phyloP scores from a whole-genome alignment of 1,140 invertebrate species.

The Bemisia tabaci region DNA sequence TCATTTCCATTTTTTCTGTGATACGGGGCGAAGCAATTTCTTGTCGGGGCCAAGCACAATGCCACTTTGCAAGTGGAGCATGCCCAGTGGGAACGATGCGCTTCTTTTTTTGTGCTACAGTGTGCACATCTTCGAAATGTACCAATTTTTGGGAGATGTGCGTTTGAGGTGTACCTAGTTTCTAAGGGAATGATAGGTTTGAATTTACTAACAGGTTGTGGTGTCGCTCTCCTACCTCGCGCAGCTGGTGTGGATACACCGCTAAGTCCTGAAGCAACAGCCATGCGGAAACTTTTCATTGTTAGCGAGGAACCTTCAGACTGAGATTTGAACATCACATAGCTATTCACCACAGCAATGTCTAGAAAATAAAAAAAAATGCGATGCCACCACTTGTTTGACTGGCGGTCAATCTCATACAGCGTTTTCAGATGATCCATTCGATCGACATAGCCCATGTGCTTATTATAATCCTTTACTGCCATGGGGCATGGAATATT shows the following conservation, averaged over 20 bases:
- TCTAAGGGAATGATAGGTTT: slow-evolving; percentile 2
- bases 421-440: slow-evolving; percentile 19
- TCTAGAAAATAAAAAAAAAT: slow-evolving; percentile 25
- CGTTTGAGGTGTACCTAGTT: background rate
- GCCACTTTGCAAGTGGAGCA: slow-evolving; percentile 5
- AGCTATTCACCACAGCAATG: slow-evolving; percentile 22
- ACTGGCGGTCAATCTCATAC: slow-evolving; percentile 20
- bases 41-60: slow-evolving; percentile 4
- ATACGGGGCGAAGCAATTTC: too few species aligned
- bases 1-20: too few species aligned
- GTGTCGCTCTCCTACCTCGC: background rate
- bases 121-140: background rate
- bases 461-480: slow-evolving; percentile 23
- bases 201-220: background rate
- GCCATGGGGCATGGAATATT: slow-evolving; percentile 18
- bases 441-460: slow-evolving; percentile 24
- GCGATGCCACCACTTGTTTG: slow-evolving; percentile 23
- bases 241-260: background rate
- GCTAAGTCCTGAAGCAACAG: background rate
- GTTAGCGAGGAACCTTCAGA: slow-evolving; percentile 7
- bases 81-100: background rate
- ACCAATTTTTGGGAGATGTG: background rate
- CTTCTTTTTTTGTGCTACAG: background rate
- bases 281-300: background rate
- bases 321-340: slow-evolving; percentile 18